Percentiles rank a stretch among this genome's conserved stretches.
Evolutionary conservation across 1,140 invertebrate species (phyloP).

Genomic region (Drosophila tristis): DNA sequence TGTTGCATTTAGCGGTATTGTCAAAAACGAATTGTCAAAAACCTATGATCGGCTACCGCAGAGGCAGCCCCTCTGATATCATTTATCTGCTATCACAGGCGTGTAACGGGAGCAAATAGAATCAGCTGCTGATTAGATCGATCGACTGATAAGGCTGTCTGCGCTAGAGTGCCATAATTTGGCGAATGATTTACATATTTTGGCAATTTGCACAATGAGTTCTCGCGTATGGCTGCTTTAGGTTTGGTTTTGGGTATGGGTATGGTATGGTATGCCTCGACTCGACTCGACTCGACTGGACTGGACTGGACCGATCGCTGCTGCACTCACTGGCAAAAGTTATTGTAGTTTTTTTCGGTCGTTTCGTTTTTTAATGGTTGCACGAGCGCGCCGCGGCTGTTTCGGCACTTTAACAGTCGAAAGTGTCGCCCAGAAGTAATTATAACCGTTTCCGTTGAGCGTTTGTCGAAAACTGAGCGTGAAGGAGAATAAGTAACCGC

Average conservation of each 20-base stretch:
- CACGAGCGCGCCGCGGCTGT: constrained; percentile 9
- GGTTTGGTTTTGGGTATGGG: no score
- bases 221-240: no score
- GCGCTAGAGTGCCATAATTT: constrained; percentile 32
- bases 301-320: no score
- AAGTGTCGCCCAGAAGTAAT: constrained; percentile 12
- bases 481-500: constrained; percentile 48
- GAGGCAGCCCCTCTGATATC: constrained; percentile 1
- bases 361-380: constrained; percentile 18
- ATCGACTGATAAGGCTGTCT: constrained; percentile 47
- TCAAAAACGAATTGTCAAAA: neutral
- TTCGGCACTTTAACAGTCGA: constrained; percentile 23
- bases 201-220: constrained; percentile 62
- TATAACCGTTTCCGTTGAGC: constrained; percentile 70
- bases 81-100: constrained; percentile 33
- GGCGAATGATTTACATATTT: constrained; percentile 68
- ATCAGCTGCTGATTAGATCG: constrained; percentile 52
- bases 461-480: constrained; percentile 67
- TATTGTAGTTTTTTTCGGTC: constrained; percentile 14
- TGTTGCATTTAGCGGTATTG: no score
- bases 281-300: no score
- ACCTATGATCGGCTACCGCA: constrained; percentile 1
- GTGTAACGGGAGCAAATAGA: constrained; percentile 29
- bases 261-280: no score
- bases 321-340: constrained; percentile 51